Percentiles rank a stretch among this genome's conserved stretches.
phyloP scores from a whole-genome alignment of 2,113 vertebrate species.

The Pituophis catenifer region DNA sequence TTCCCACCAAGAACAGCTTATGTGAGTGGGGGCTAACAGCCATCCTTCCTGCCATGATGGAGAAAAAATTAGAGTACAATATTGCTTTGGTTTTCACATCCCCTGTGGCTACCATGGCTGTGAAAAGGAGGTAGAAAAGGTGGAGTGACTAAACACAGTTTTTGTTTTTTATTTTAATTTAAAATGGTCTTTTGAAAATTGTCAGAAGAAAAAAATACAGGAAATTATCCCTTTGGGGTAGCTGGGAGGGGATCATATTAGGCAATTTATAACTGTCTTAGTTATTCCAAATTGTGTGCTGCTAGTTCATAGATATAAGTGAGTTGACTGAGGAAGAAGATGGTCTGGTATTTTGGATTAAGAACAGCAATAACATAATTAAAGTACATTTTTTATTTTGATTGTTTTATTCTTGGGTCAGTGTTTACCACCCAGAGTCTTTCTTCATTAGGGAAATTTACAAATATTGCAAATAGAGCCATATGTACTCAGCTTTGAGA shows the following conservation, averaged over 20 bases:
- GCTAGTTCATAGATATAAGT: not conserved
- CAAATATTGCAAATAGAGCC: not conserved
- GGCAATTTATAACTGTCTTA: not conserved
- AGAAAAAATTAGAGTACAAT: not conserved
- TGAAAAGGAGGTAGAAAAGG: not conserved
- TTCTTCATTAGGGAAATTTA: not conserved
- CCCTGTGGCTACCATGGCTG: not conserved
- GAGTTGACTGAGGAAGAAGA: not conserved
- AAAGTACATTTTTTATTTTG: not conserved
- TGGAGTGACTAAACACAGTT: not conserved
- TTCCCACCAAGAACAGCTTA: not conserved
- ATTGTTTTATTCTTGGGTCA: not conserved
- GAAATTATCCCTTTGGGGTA: not conserved
- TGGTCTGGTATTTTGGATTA: not conserved
- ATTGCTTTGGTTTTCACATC: not conserved
- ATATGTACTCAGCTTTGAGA: not conserved
- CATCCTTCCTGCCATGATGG: not conserved
- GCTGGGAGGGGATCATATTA: not conserved
- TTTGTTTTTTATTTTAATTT: not conserved
- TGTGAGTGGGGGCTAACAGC: not conserved
- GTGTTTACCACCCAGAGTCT: not conserved
- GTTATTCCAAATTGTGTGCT: not conserved
- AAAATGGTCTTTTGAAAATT: not conserved
- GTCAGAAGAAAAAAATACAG: not conserved
- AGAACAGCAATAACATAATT: not conserved